A percentile compares a stretch with the other conserved stretches of the same genome.
Conservation (phyloP, 1,140 invertebrate genomes). For the Ridgeia piscesae region DNA sequence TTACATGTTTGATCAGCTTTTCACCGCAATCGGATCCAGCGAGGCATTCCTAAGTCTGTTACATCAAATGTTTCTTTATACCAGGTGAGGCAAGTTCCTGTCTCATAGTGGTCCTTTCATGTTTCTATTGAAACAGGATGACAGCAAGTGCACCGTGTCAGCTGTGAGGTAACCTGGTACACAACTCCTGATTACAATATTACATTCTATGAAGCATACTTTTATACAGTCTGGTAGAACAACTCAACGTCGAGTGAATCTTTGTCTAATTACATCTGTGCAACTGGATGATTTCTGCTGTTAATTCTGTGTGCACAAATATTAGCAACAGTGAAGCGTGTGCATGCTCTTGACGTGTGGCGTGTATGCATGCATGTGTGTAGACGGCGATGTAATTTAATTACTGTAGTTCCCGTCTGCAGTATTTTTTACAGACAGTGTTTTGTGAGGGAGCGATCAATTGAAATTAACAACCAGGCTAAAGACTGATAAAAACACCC, state of each 20-base stretch:
- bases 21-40: not conserved
- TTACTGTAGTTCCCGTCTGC: not conserved
- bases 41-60: not conserved
- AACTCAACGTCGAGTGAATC: not conserved
- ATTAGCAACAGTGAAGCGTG: not conserved
- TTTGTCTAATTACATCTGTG: not conserved
- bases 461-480: not conserved
- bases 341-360: not conserved
- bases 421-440: not conserved
- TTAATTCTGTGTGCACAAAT: not conserved
- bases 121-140: not conserved
- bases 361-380: not conserved
- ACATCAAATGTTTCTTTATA: not conserved
- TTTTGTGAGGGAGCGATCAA: not conserved
- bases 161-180: not conserved
- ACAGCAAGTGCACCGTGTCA: not conserved
- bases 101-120: not conserved
- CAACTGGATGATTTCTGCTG: not conserved
- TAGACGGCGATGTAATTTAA: not conserved
- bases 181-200: not conserved
- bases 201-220: not conserved
- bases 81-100: not conserved
- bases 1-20: not conserved
- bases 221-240: not conserved
- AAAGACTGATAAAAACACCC: not conserved